Base-by-base conservation (phyloP, 1,140 invertebrate species). In the Philopotamus ludificatus region DNA sequence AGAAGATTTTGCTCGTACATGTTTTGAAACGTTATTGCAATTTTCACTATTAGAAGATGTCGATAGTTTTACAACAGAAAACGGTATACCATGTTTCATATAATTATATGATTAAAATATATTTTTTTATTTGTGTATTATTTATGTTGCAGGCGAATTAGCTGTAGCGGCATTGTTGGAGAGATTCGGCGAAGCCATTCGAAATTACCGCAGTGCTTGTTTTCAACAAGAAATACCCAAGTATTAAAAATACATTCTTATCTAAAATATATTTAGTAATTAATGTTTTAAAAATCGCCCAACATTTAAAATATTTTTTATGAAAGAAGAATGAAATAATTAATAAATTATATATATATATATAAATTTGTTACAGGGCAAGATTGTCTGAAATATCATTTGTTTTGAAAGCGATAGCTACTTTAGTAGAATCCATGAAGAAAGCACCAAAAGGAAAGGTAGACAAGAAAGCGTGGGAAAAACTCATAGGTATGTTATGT, bases 1-100 rank as follows among this genome's bases (percentile, higher is more conserved):
- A 18, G 95, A 98, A 79, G 95, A 97, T 73, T 97, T 98, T 81
- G 95, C 95, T 18, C 91, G 95, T 74, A 92, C 91, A 0, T 98
- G 96, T 75, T 98, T 98, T 74, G 95, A 98, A 78, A 97, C 95
- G 0, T 81, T 98, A 18, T 83, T 98, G 10, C 94, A 97, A 77
- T 98, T 97, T 81, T 96, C 94, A 0, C 83, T 89, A 63, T 81
- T 88, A 23, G 88, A 92, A 73, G 87, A 89, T 68, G 71, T 86
- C 41, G 65, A 67, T 25, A 70, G 53, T 50, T 55, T 65, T 15
- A 65, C 68, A 10, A 55, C 68, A 18, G 68, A 70, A 64, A 70
- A 70, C 50, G 68, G 67, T 70, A 41, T 26, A 16, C 18, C 12
- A 7, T 12, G 9, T 8, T 16, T 18, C 4, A 7, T 57, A 34